Base-by-base conservation (phyloP, 2,113 vertebrate genomes). In the Zosterops pallidus region DNA sequence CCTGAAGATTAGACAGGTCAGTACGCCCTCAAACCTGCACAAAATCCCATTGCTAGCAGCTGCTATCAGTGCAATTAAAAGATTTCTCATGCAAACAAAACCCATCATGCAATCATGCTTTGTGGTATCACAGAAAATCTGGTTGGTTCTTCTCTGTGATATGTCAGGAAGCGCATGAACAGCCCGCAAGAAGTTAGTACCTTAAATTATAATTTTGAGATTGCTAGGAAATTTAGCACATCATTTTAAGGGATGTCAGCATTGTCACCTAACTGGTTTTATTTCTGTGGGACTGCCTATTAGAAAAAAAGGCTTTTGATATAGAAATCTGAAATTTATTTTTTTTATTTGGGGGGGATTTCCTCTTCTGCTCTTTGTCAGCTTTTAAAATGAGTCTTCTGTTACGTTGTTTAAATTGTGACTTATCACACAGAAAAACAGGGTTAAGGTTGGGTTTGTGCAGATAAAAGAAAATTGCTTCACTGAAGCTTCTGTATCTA, bases 61-160 rank as follows among this genome's bases (percentile, higher is more conserved):
- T 93, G 85, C 88, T 71, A 50, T 42, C 47, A 94, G 90, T 82
- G 86, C 88, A 92, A 96, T 92, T 72, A 63, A 74, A 93, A 94
- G 92, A 84, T 74, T 82, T 88, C 92, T 91, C 99, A 98, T 99
- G 98, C 98, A 98, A 96, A 97, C 92, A 93, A 97, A 96, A 65
- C 96, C 97, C 96, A 8, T 96, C 98, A 99, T 98, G 98, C 99
- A 98, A 97, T 90, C 99, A 99, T 99, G 98, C 98, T 96, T 94
- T 94, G 88, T 96, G 92, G 89, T 75, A 94, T 88, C 95, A 96
- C 89, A 89, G 94, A 97, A 97, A 92, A 90, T 94, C 77, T 29
- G 6, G 13, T 8, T 13, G 6, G 29, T 55, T 96, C 83, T 90
- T 97, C 94, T 92, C 96, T 92, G 87, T 93, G 92, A 91, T 91